Base-by-base conservation (phyloP, 1,140 invertebrate species). In the Probaryconus sp. region DNA sequence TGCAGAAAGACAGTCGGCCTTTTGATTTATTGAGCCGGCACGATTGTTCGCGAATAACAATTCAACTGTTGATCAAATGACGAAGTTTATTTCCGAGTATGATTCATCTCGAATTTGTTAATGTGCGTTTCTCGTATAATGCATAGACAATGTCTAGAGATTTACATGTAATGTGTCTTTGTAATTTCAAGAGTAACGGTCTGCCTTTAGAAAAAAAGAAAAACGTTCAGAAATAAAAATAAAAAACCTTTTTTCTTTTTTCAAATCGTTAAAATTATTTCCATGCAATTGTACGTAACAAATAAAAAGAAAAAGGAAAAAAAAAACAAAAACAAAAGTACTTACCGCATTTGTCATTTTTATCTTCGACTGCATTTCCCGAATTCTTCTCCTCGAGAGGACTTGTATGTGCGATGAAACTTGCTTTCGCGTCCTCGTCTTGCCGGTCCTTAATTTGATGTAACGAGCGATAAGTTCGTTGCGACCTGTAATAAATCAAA, bases 391-490 rank as follows among this genome's bases (percentile, higher is more conserved):
- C 87, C 98, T 92, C 43, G 98, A 98, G 71, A 99, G 91, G 68
- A 99, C 98, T 89, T 99, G 98, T 88, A 99, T 99, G 87, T 99
- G 98, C 79, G 97, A 98, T 73, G 97, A 99, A 77, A 99, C 98
- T 90, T 99, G 98, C 89, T 99, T 99, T 81, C 98, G 91, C 82
- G 98, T 99, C 87, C 98, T 92, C 85, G 97, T 99, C 89, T 99
- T 99, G 45, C 98, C 98, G 63, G 98, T 99, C 78, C 98, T 91
- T 77, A 99, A 89, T 92, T 99, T 99, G 83, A 99, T 99, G 89
- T 99, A 99, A 79, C 98, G 92, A 69, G 98, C 98, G 88, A 99
- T 99, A 81, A 99, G 90, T 90, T 99, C 98, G 90, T 99, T 99
- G 76, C 98, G 93, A 83, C 98, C 98, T 99, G 91, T 74, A 92